These are phyloP conservation scores for Apomyelois bistriatella DNA, from an alignment of 2,888 invertebrate species.

Conservation along the genomic window DNA sequence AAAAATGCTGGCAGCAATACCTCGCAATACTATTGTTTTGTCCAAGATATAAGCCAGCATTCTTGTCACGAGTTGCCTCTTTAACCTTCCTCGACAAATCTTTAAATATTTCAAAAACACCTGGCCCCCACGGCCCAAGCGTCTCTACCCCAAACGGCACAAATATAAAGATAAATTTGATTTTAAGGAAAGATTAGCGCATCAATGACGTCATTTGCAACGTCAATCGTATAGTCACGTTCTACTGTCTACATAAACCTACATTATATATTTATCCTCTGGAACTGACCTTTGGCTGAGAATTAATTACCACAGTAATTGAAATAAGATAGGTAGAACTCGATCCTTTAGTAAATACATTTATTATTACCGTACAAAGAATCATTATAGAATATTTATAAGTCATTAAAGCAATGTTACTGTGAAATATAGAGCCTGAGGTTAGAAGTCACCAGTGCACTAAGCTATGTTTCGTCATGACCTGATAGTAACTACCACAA, in stretches of 20 bases:
- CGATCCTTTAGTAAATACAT: not conserved
- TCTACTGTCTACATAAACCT: not conserved
- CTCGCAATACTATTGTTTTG: too few species aligned
- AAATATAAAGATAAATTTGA: too few species aligned
- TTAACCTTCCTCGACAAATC: too few species aligned
- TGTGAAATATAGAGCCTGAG: not conserved
- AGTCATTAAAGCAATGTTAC: not conserved
- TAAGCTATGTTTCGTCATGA: not conserved
- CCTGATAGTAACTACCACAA: not conserved
- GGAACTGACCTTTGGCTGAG: not conserved
- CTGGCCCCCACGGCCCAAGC: too few species aligned
- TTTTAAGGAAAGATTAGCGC: too few species aligned
- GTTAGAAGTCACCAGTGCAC: conserved; percentile 5
- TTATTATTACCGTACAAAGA: not conserved
- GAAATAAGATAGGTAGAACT: not conserved
- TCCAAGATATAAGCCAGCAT: too few species aligned
- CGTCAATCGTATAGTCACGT: too few species aligned
- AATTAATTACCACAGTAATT: not conserved
- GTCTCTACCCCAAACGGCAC: too few species aligned
- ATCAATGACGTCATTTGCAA: too few species aligned
- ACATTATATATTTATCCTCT: not conserved
- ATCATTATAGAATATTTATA: conserved; percentile 2
- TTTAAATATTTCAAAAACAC: too few species aligned
- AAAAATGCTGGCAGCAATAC: too few species aligned
- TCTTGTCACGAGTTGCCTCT: too few species aligned